Evolutionary conservation across 37 sponge, comb jelly and placozoan species (phyloP).

Genomic region (Haliclona indistincta): DNA sequence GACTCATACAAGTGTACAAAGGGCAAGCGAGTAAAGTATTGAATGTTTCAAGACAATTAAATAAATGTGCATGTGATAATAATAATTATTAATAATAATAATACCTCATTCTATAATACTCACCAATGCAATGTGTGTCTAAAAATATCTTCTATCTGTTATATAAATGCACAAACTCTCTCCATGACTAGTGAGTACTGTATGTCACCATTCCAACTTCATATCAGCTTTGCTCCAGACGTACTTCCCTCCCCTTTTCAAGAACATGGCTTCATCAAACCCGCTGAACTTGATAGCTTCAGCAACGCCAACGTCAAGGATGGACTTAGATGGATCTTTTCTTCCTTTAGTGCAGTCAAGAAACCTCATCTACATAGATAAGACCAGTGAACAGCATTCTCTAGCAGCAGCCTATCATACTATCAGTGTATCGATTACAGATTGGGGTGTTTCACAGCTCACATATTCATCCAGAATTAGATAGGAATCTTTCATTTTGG

Average conservation of each 20-base stretch:
- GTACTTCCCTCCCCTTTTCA: constrained; percentile 68
- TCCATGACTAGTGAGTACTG: not conserved
- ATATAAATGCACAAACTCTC: no score
- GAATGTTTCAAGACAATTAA: no score
- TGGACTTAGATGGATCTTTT: constrained; percentile 71
- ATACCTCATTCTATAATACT: no score
- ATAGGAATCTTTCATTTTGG: constrained; percentile 68
- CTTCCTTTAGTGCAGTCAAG: constrained; percentile 69
- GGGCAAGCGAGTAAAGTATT: no score
- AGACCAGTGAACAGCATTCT: not conserved
- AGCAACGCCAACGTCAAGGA: constrained; percentile 72
- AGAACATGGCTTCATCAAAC: constrained; percentile 73
- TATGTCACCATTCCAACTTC: constrained; percentile 71
- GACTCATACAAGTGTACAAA: no score
- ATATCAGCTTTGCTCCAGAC: constrained; percentile 63
- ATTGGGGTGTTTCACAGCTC: constrained; percentile 1
- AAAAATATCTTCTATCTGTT: no score
- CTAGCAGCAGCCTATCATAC: not conserved
- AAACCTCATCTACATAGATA: constrained; percentile 56
- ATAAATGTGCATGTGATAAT: no score
- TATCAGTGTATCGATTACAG: not conserved
- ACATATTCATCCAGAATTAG: constrained; percentile 81
- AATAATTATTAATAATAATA: no score
- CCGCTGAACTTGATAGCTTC: constrained; percentile 73
- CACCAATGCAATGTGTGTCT: no score